Percentiles rank a stretch among this genome's conserved stretches.
These are phyloP conservation scores for Callyntrura sp. DNA, from an alignment of 2,888 invertebrate species.

Conservation along the genomic window DNA sequence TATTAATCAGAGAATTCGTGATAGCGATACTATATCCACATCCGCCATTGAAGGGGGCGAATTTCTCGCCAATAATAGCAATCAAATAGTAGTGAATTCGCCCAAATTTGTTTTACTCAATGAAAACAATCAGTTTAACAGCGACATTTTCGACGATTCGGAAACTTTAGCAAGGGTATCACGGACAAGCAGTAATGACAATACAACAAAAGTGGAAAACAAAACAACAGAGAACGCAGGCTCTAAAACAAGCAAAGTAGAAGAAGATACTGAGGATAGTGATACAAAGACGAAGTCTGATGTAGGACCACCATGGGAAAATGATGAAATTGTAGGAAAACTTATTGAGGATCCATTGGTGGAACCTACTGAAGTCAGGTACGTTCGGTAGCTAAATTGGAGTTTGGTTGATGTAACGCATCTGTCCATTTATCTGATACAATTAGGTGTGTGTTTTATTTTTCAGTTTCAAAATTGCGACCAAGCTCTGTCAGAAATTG, in stretches of 20 bases:
- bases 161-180: neutral
- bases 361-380: conserved; percentile 46
- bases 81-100: neutral
- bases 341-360: neutral
- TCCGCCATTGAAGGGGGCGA: neutral
- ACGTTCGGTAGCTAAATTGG: neutral
- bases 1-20: neutral
- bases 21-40: neutral
- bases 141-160: neutral
- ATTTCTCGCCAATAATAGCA: neutral
- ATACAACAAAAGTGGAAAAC: neutral
- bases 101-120: conserved; percentile 7
- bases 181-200: conserved; percentile 9
- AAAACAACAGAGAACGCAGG: neutral
- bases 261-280: neutral
- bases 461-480: conserved; percentile 58
- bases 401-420: neutral
- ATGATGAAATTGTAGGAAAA: conserved; percentile 48
- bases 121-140: neutral
- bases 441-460: neutral
- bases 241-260: neutral
- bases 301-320: conserved; percentile 63
- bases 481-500: conserved; percentile 51
- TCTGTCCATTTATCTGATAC: neutral
- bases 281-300: neutral